Base-by-base conservation (phyloP, 2,888 invertebrate species). In the Palloptera scutellata region DNA sequence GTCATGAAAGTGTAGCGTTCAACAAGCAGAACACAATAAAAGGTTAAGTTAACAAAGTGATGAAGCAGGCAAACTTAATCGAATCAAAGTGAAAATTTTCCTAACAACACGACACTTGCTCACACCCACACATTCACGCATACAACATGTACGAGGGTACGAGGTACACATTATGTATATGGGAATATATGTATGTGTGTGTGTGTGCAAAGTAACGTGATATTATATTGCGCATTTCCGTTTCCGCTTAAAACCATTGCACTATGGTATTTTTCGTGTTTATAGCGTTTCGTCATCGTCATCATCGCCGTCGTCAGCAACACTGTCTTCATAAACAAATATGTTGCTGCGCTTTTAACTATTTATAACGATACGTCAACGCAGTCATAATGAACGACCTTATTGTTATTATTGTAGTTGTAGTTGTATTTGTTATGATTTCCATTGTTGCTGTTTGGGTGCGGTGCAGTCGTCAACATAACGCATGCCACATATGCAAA, bases 191-290 rank as follows among this genome's bases (percentile, higher is more conserved):
- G 30, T 30, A 30, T 30, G 30, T 30, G 30, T 30, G 30, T 30
- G 30, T 30, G 30, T 30, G 30, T 30, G 30, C 8, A 48, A 15
- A 3, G n/a, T 51, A 58, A 57, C 17, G 55, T 61, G 45, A 48
- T 64, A 64, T 66, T 66, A 64, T 45, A 66, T 66, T 69, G 66
- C 63, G 61, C 69, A 64, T 66, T 66, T 69, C 69, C 69, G 69
- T 63, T 61, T 69, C 69, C 69, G 69, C 57, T 66, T 64, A 58
- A 58, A 12, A 41, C 40, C 58, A 19, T 64, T 57, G 58, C 11
- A 15, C 52, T 48, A 15, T 48, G 8, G 48, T n/a, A 11, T 48
- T 13, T 51, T 52, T 52, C 1, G 57, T 40, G 15, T n/a, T 30
- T 40, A 11, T 20, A 40, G 57, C 57, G 40, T 15, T 15, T 9